Evolutionary conservation across 2,888 invertebrate species (phyloP).

Genomic region (Amblyjoppa fuscipennis): DNA sequence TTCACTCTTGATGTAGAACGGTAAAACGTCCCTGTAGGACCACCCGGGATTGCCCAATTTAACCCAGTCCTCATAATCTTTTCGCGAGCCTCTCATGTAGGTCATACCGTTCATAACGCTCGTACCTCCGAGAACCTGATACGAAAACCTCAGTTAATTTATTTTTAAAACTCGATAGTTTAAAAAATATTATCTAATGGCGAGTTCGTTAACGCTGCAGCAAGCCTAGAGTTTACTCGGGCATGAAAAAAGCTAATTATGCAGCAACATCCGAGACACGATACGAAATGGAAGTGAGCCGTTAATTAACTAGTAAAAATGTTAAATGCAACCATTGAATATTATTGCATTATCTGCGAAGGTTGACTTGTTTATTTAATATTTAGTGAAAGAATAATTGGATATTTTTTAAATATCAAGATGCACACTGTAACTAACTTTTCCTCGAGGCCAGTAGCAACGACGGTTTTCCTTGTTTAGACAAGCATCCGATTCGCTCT

Average conservation of each 20-base stretch:
- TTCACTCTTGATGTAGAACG: constrained; percentile 95
- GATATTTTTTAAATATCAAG: background rate
- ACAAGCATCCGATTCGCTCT: constrained; percentile 93
- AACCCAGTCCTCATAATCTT: constrained; percentile 96
- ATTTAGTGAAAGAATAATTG: background rate
- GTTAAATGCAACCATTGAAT: background rate
- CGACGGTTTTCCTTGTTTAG: constrained; percentile 90
- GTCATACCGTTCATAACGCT: constrained; percentile 98
- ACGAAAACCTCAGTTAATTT: background rate
- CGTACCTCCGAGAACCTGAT: constrained; percentile 94
- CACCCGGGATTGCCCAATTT: constrained; percentile 94
- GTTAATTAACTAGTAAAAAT: background rate
- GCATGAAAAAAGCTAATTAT: background rate
- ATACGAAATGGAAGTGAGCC: background rate
- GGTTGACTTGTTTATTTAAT: background rate
- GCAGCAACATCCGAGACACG: background rate
- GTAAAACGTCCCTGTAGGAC: constrained; percentile 95
- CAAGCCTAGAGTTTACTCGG: background rate
- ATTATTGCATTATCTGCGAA: background rate
- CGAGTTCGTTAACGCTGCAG: too few relatives aligned
- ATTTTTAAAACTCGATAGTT: background rate
- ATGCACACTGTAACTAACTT: constrained; percentile 86
- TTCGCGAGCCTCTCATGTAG: constrained; percentile 95
- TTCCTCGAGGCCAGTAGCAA: constrained; percentile 95
- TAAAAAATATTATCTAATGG: too few relatives aligned